Conservation (phyloP, 2,797 vertebrate species). For the Alfaro cultratus region DNA sequence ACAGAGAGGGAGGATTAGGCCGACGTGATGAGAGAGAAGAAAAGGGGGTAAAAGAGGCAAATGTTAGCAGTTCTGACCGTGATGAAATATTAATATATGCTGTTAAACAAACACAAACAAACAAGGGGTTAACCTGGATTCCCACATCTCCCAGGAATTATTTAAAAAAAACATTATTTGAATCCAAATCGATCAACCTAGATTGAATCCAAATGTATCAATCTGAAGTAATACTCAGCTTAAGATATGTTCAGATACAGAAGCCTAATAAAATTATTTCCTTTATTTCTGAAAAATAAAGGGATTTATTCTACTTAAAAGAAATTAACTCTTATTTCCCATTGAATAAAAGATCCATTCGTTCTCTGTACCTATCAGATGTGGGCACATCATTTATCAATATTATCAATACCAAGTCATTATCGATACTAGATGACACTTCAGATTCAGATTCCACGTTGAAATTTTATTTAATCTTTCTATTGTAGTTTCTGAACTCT, state of each 20-base stretch:
- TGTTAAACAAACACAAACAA: constrained; percentile 18
- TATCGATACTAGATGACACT: too few species aligned
- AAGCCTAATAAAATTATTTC: neutral
- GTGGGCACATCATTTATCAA: too few species aligned
- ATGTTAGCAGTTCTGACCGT: constrained; percentile 1
- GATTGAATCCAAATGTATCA: too few species aligned
- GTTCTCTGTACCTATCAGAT: neutral
- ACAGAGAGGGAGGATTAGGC: constrained; percentile 20
- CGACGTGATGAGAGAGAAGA: constrained; percentile 13
- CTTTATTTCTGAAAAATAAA: neutral
- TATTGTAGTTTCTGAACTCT: too few species aligned
- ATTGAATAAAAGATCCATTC: neutral
- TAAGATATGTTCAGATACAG: neutral
- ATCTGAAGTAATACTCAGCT: neutral
- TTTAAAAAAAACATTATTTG: neutral
- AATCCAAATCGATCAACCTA: too few species aligned
- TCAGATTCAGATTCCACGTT: too few species aligned
- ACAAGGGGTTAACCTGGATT: neutral
- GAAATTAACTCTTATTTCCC: neutral
- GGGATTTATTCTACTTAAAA: neutral
- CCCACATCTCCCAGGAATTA: neutral
- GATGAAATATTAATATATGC: constrained; percentile 4
- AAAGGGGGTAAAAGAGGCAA: neutral
- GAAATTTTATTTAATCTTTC: too few species aligned
- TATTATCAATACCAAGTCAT: too few species aligned